Evolutionary conservation across 2,797 vertebrate species (phyloP).

Genomic region (Heliangelus exortis): DNA sequence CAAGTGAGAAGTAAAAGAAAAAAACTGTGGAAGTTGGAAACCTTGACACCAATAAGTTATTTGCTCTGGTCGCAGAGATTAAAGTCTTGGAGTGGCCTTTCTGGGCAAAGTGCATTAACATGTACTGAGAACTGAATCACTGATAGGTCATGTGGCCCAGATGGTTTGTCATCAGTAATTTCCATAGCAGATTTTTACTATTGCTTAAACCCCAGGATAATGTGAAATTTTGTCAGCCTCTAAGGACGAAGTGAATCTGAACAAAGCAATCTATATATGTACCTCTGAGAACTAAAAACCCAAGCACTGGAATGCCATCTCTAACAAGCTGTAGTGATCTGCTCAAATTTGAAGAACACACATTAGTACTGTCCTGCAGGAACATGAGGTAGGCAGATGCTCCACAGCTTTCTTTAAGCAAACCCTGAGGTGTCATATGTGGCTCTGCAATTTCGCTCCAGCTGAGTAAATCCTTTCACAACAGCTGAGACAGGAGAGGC

Average conservation of each 20-base stretch:
- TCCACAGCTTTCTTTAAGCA: not conserved
- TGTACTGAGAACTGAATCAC: not conserved
- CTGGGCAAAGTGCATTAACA: not conserved
- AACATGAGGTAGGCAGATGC: not conserved
- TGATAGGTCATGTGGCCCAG: not conserved
- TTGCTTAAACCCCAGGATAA: not conserved
- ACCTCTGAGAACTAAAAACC: not conserved
- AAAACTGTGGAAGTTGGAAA: not conserved
- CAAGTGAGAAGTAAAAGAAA: not conserved
- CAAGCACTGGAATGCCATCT: not conserved
- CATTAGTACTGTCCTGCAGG: fast-evolving
- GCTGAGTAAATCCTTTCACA: not conserved
- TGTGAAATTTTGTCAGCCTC: not conserved
- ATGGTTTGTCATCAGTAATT: not conserved
- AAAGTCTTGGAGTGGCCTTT: not conserved
- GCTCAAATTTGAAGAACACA: not conserved
- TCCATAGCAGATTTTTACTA: not conserved
- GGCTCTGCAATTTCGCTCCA: not conserved
- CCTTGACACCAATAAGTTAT: not conserved
- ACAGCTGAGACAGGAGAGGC: not conserved
- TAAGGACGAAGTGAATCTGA: not conserved
- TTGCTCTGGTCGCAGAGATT: not conserved
- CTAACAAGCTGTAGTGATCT: not conserved
- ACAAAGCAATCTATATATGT: fast-evolving
- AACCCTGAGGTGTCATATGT: not conserved